Base-by-base conservation (phyloP, 2,113 vertebrate genomes). In the rabbit (Oryctolagus cuniculus) region DNA sequence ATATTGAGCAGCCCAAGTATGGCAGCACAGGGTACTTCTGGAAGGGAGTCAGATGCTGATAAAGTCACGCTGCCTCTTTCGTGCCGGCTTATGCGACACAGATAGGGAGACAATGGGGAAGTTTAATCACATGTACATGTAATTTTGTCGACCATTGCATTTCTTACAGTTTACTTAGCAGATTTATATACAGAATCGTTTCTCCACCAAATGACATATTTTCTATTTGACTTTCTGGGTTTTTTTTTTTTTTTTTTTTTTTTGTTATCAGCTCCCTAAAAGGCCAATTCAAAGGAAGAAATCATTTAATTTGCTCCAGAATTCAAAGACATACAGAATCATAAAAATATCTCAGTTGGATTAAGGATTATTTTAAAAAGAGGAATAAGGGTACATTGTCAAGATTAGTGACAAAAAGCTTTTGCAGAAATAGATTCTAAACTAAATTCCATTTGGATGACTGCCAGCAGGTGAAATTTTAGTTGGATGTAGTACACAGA, bases 341-440 rank as follows among this genome's bases (percentile, higher is more conserved):
- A 16, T 85, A 89, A 73, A 91, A 85, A 85, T 61, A 53, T n/a
- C 67, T 95, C 87, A 53, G 66, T 61, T 92, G 36, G 73, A 58
- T 93, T 81, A 69, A 51, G 80, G 75, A 72, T 72, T 77, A 79
- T 29, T 58, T 86, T 69, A 79, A 85, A 82, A 78, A 67, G 17
- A 77, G 24, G 78, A 55, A 79, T 75, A 75, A 88, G 80, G 38
- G 1, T 69, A 77, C 31, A 75, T 89, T 81, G 27, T 74, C 12
- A 93, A 95, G 64, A 90, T 89, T 81, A 90, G 61, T 84, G 61
- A 78, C 73, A 55, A 69, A 64, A 92, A 74, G 55, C 53, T 81
- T 74, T 91, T 93, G 21, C 85, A 80, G 95, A 92, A 89, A n/a
- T 94, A 36, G 38, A 67, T 84, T 73, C 31, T 81, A 77, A 70